Percentiles rank a stretch among this genome's conserved stretches.
Conservation (phyloP, 2,888 invertebrate species). For the Heterodera filipjevi region DNA sequence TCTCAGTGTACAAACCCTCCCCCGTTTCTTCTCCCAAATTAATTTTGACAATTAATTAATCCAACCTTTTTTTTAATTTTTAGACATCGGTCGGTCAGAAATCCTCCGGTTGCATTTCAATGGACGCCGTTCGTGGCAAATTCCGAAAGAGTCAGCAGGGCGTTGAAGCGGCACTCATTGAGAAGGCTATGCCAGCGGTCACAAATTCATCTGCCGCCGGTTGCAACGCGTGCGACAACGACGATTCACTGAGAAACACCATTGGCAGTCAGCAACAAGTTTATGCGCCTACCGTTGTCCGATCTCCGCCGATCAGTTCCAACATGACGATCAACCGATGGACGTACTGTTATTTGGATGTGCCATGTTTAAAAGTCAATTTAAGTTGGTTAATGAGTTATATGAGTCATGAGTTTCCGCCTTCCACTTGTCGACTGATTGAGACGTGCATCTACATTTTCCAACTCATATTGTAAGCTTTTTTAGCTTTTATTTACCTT, state of each 20-base stretch:
- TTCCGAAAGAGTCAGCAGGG: not conserved
- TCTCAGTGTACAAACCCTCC: not conserved
- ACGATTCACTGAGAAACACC: slow-evolving; percentile 4
- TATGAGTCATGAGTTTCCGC: slow-evolving; percentile 24
- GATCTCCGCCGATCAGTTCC: not conserved
- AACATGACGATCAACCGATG: slow-evolving; percentile 23
- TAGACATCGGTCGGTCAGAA: slow-evolving; percentile 23
- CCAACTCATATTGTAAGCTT: slow-evolving; percentile 51
- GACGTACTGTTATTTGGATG: not conserved
- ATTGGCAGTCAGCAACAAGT: slow-evolving; percentile 20
- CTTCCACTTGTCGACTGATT: slow-evolving; percentile 34
- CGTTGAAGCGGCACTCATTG: slow-evolving; percentile 29
- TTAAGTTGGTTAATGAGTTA: slow-evolving; percentile 26
- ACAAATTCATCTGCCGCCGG: not conserved
- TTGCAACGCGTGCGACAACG: slow-evolving; percentile 12
- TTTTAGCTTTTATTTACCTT: not conserved
- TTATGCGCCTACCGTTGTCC: slow-evolving; percentile 22
- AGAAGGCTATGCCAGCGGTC: slow-evolving; percentile 5
- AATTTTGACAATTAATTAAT: too few relatives aligned
- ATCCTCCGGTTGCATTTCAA: slow-evolving; percentile 15
- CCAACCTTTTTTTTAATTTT: too few relatives aligned
- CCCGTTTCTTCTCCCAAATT: not conserved
- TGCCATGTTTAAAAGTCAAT: not conserved
- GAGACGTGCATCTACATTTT: slow-evolving; percentile 46
- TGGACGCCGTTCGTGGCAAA: slow-evolving; percentile 3